phyloP scores from a whole-genome alignment of 2,797 vertebrate genomes.

The Trichosurus vulpecula region DNA sequence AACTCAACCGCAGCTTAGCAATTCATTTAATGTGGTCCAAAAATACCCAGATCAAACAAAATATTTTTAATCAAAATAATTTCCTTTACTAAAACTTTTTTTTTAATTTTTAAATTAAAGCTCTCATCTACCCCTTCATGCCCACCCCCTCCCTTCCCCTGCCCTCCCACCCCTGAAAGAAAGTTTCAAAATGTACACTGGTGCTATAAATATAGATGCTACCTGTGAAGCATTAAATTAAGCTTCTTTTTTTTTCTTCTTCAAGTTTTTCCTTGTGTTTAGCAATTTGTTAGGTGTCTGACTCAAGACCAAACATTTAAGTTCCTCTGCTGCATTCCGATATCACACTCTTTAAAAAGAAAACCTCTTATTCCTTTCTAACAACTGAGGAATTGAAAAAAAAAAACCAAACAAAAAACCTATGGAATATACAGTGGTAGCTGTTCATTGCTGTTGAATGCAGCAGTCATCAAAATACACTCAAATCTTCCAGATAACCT shows the following conservation, averaged over 20 bases:
- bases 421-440: slow-evolving; percentile 76
- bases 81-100: slow-evolving; percentile 82
- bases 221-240: slow-evolving; percentile 83
- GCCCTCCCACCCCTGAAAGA: slow-evolving; percentile 73
- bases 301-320: slow-evolving; percentile 69
- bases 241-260: slow-evolving; percentile 79
- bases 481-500: slow-evolving; percentile 86
- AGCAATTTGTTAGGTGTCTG: slow-evolving; percentile 78
- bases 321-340: slow-evolving; percentile 74
- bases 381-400: slow-evolving; percentile 76
- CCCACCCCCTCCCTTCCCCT: slow-evolving; percentile 24
- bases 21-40: slow-evolving; percentile 88
- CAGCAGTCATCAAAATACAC: slow-evolving; percentile 81
- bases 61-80: slow-evolving; percentile 89
- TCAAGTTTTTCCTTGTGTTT: slow-evolving; percentile 84
- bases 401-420: slow-evolving; percentile 31
- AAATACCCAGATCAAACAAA: slow-evolving; percentile 90
- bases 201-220: slow-evolving; percentile 87
- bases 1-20: slow-evolving; percentile 82
- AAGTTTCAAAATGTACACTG: slow-evolving; percentile 84
- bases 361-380: slow-evolving; percentile 59
- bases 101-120: slow-evolving; percentile 87
- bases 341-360: slow-evolving; percentile 56
- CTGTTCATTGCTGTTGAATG: slow-evolving; percentile 79
- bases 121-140: slow-evolving; percentile 81